A percentile compares a stretch with the other conserved stretches of the same genome.
These are phyloP conservation scores for Collichthys lucidus DNA, from an alignment of 2,113 vertebrate species.

Conservation along the genomic window DNA sequence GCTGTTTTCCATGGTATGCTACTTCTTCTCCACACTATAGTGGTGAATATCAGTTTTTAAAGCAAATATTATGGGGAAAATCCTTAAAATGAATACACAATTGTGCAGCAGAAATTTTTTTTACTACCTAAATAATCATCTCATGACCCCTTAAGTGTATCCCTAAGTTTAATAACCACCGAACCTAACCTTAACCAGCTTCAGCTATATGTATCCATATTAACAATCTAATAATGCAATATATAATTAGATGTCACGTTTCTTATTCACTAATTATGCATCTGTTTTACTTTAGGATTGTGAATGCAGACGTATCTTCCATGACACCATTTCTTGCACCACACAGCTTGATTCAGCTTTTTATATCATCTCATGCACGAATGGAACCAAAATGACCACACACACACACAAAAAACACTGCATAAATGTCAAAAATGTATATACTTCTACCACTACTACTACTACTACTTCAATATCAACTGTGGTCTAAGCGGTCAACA, in stretches of 20 bases:
- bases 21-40: too few relatives aligned
- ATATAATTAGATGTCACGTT: background rate
- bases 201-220: background rate
- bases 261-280: too few relatives aligned
- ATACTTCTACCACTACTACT: too few relatives aligned
- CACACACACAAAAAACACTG: background rate
- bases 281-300: too few relatives aligned
- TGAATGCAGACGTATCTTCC: too few relatives aligned
- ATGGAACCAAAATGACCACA: background rate
- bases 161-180: background rate
- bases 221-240: background rate
- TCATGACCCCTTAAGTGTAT: background rate
- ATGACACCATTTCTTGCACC: too few relatives aligned
- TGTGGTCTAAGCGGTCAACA: constrained; percentile 12
- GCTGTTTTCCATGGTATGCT: background rate
- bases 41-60: too few relatives aligned
- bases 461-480: background rate
- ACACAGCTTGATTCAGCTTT: too few relatives aligned
- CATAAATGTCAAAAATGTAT: background rate
- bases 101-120: too few relatives aligned
- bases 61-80: background rate
- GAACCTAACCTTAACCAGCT: background rate
- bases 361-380: too few relatives aligned
- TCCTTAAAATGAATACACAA: background rate
- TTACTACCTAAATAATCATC: too few relatives aligned